Conservation (phyloP, 2,113 vertebrate genomes). For the Dicaeum eximium region DNA sequence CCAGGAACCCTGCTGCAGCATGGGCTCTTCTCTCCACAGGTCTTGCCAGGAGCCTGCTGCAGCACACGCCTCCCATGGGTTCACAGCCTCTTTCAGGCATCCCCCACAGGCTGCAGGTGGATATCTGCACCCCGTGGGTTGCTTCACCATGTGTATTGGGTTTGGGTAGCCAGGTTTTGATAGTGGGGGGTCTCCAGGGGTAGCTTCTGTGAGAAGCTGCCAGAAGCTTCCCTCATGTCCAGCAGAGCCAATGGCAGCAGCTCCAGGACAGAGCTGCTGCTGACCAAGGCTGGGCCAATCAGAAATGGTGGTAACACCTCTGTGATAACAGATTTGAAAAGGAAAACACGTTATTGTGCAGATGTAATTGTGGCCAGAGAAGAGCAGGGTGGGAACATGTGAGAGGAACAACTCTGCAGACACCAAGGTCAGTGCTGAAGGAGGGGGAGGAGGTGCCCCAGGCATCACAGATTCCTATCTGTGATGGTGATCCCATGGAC, state of each 20-base stretch:
- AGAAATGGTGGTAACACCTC: not conserved
- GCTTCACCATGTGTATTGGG: not conserved
- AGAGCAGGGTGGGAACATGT: not conserved
- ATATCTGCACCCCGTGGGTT: too few species aligned
- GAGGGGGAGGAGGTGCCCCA: not conserved
- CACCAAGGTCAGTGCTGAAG: not conserved
- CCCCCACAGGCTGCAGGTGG: not conserved
- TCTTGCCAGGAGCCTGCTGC: not conserved
- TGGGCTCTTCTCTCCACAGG: not conserved
- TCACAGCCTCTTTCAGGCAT: not conserved
- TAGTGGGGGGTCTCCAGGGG: not conserved
- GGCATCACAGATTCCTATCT: accelerated
- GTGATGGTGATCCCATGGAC: not conserved
- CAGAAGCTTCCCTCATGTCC: not conserved
- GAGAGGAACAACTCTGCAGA: not conserved
- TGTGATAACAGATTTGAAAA: not conserved
- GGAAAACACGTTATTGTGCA: not conserved
- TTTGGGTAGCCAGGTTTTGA: not conserved
- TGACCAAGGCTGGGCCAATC: not conserved
- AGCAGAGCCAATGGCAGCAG: not conserved
- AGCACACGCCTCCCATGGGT: not conserved
- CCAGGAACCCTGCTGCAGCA: not conserved
- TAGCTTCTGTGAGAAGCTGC: not conserved
- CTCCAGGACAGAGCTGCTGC: not conserved
- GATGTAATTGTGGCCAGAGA: not conserved